Conservation (phyloP, 2,797 vertebrate genomes). For the Gymnoscopelus microlampas region DNA sequence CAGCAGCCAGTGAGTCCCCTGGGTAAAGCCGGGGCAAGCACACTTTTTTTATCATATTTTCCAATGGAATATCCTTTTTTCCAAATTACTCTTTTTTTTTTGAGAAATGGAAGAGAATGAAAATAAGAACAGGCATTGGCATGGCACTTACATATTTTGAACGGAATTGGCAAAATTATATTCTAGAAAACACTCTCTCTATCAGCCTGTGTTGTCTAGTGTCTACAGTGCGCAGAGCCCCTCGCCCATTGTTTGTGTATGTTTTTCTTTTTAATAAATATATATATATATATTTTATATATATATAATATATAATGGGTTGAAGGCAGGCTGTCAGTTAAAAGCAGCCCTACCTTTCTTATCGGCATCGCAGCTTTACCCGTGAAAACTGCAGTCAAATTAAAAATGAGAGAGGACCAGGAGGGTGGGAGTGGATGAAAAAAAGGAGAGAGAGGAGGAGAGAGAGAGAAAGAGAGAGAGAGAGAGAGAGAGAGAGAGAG, state of each 20-base stretch:
- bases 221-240: too few relatives aligned
- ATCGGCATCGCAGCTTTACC: constrained; percentile 81
- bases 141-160: background rate
- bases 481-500: constrained; percentile 48
- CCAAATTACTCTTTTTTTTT: constrained; percentile 12
- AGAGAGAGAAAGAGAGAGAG: constrained; percentile 72
- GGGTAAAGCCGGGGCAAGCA: constrained; percentile 29
- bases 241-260: background rate
- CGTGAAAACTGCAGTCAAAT: constrained; percentile 78
- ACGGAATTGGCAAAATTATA: constrained; percentile 28
- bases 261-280: background rate
- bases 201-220: background rate
- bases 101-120: constrained; percentile 3
- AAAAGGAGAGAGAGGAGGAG: constrained; percentile 35
- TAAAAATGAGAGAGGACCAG: constrained; percentile 51
- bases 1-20: constrained; percentile 52
- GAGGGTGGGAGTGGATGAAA: constrained; percentile 14
- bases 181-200: constrained; percentile 22
- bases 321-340: constrained; percentile 80
- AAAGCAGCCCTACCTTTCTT: constrained; percentile 79
- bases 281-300: too few relatives aligned
- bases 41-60: constrained; percentile 22
- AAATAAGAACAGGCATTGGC: constrained; percentile 15
- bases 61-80: background rate
- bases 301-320: constrained; percentile 46